These are phyloP conservation scores for Emydura subglobosa DNA, from an alignment of 2,113 vertebrate genomes.

Conservation along the genomic window DNA sequence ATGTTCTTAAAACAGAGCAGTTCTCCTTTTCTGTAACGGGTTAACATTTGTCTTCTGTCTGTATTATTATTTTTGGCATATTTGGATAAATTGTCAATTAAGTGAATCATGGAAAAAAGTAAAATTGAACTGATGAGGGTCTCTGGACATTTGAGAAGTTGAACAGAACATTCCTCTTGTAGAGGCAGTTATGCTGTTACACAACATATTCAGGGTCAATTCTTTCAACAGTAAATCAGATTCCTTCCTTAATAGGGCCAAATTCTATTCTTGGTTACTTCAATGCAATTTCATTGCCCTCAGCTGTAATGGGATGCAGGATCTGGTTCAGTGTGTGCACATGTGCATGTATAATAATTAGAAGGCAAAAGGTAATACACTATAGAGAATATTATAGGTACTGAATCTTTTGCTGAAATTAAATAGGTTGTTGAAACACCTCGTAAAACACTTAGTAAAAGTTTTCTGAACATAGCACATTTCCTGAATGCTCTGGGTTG, in stretches of 20 bases:
- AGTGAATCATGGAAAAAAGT: background rate
- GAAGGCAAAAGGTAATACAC: background rate
- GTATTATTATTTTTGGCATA: background rate
- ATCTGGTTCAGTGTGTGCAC: rapidly evolving
- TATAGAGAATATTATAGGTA: background rate
- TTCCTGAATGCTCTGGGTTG: rapidly evolving
- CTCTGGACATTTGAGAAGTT: background rate
- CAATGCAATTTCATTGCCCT: background rate
- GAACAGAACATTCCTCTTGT: background rate
- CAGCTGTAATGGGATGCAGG: rapidly evolving
- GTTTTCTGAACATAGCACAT: rapidly evolving
- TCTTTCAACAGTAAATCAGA: background rate
- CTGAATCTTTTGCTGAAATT: background rate
- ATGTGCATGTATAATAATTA: rapidly evolving
- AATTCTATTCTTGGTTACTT: background rate
- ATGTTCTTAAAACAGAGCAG: background rate
- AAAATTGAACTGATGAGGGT: background rate
- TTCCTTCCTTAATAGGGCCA: background rate
- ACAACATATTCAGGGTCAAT: background rate
- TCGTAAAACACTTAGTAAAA: rapidly evolving
- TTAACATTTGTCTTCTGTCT: background rate
- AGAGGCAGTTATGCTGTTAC: background rate
- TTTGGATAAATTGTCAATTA: background rate
- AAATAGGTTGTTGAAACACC: background rate
- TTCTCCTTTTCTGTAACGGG: background rate